phyloP scores from a whole-genome alignment of 1,140 invertebrate species.

The Pseudoatta argentina region DNA sequence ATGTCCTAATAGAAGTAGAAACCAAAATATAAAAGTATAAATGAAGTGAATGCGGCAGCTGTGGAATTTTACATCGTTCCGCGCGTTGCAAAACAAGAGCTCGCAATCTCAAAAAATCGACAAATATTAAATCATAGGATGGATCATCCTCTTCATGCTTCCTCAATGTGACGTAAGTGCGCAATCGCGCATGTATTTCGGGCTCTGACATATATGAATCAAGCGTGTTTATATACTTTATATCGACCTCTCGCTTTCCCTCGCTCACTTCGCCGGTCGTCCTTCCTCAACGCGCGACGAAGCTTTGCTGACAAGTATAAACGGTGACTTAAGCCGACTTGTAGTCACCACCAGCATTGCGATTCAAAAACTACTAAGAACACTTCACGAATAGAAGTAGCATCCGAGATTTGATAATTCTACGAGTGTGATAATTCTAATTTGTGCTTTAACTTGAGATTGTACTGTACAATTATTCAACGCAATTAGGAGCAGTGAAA shows the following conservation, averaged over 20 bases:
- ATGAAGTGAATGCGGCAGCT: neutral
- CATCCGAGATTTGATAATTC: neutral
- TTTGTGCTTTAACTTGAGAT: neutral
- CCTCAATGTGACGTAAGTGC: conserved; percentile 58
- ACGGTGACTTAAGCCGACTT: conserved; percentile 46
- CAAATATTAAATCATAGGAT: conserved; percentile 19
- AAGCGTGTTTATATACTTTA: conserved; percentile 61
- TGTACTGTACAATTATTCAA: neutral
- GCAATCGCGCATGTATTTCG: conserved; percentile 65
- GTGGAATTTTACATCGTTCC: neutral
- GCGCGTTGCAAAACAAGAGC: neutral
- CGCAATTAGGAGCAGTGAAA: neutral
- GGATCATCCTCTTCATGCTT: conserved; percentile 18
- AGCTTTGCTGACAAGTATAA: conserved; percentile 34
- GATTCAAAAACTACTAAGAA: conserved; percentile 8
- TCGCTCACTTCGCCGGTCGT: neutral
- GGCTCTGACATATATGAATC: conserved; percentile 64
- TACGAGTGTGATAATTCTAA: conserved; percentile 1
- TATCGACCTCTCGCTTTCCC: conserved; percentile 58
- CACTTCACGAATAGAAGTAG: neutral
- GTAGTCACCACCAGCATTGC: conserved; percentile 36
- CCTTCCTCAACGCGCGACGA: conserved; percentile 23
- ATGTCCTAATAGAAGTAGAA: neutral
- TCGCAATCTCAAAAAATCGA: neutral
- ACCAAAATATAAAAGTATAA: neutral